phyloP scores from a whole-genome alignment of 2,888 invertebrate species.

The Amblyjoppa fuscipennis region DNA sequence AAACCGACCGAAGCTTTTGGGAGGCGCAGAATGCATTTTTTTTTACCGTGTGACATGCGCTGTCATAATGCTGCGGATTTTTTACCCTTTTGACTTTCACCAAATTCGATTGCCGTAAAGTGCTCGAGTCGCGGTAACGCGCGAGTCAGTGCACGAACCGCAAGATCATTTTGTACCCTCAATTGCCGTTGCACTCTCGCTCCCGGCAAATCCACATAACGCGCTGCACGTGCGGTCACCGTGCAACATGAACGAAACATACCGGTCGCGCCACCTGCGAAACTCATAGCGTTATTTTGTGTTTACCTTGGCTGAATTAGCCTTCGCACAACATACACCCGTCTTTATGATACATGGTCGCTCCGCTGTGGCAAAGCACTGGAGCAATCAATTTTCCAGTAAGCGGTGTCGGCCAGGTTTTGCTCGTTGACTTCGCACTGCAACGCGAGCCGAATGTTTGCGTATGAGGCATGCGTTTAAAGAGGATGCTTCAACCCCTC shows the following conservation, averaged over 20 bases:
- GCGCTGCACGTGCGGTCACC: neutral
- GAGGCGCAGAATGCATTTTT: neutral
- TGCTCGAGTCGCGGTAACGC: neutral
- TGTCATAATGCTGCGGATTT: neutral
- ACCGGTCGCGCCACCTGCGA: conserved; percentile 9
- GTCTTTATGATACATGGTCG: conserved; percentile 7
- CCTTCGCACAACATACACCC: neutral
- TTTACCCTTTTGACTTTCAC: neutral
- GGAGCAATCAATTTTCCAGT: conserved; percentile 13
- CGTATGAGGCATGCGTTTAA: neutral
- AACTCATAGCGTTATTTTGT: conserved; percentile 25
- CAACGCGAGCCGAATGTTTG: neutral
- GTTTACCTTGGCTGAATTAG: conserved; percentile 21
- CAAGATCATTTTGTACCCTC: conserved; percentile 12
- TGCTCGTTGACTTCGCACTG: neutral
- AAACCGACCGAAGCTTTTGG: neutral
- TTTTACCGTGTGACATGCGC: neutral
- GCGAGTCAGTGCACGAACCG: neutral
- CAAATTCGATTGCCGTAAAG: neutral
- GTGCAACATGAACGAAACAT: neutral
- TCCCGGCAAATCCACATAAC: neutral
- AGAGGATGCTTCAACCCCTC: neutral
- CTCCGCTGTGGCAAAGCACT: neutral
- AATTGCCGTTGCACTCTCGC: conserved; percentile 24
- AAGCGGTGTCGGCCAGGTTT: neutral